A percentile compares a stretch with the other conserved stretches of the same genome.
phyloP scores from a whole-genome alignment of 2,888 invertebrate genomes.

The Campopleginae sp. region DNA sequence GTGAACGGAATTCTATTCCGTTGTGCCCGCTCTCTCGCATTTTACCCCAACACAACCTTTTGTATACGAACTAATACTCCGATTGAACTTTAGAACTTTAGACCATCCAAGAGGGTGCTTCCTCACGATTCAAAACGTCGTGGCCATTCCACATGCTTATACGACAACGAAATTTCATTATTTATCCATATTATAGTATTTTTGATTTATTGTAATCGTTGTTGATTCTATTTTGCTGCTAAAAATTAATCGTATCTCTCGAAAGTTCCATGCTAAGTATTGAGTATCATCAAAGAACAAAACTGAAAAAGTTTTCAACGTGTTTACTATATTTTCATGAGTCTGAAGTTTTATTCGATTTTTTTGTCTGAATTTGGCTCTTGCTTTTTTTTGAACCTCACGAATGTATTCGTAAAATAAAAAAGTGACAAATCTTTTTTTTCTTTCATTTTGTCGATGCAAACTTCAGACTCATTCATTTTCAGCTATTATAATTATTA shows the following conservation, averaged over 20 bases:
- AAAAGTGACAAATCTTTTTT: too few species aligned
- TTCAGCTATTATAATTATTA: too few species aligned
- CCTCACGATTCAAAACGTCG: not conserved
- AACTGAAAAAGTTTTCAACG: not conserved
- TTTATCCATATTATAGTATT: conserved; percentile 9
- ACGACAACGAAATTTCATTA: not conserved
- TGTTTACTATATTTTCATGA: not conserved
- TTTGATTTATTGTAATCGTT: not conserved
- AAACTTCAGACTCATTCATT: too few species aligned
- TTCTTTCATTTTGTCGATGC: too few species aligned
- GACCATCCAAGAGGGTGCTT: conserved; percentile 1
- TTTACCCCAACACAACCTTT: conserved; percentile 2
- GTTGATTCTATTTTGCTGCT: not conserved
- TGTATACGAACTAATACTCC: conserved; percentile 24
- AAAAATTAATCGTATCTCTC: not conserved
- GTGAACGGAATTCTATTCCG: conserved; percentile 53
- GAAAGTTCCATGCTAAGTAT: not conserved
- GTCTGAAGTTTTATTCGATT: too few species aligned
- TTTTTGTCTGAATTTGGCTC: too few species aligned
- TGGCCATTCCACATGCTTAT: not conserved
- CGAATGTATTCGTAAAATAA: too few species aligned
- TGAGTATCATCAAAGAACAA: not conserved
- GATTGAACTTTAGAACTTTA: conserved; percentile 38
- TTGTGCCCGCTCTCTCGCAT: conserved; percentile 2
- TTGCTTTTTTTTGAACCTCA: too few species aligned